Conservation (phyloP, 2,113 vertebrate genomes). For the Monopterus albus region DNA sequence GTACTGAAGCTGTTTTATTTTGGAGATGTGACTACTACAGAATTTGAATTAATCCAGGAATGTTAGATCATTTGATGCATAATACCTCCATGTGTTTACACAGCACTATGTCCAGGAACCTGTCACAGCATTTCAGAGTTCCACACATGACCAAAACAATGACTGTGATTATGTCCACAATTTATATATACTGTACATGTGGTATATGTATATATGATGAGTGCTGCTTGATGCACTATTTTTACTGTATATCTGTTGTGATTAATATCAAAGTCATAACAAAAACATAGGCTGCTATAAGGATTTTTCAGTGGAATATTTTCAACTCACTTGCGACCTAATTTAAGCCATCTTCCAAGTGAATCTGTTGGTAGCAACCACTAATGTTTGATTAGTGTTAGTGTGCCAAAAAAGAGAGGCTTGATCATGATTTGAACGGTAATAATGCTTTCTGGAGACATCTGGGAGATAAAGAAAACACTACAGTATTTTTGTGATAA, state of each 20-base stretch:
- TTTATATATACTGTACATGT: too few relatives aligned
- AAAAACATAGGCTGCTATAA: too few relatives aligned
- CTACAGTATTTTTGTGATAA: constrained; percentile 25
- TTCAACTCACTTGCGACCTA: neutral
- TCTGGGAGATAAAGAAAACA: neutral
- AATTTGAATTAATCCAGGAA: neutral
- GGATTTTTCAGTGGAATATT: neutral
- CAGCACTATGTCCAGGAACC: neutral
- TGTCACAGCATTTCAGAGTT: neutral
- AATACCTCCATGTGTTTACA: neutral
- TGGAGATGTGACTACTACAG: neutral
- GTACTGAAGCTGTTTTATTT: neutral
- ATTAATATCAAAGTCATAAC: neutral
- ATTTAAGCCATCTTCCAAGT: neutral
- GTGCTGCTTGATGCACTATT: too few relatives aligned
- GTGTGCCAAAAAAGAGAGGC: neutral
- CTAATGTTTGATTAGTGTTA: constrained; percentile 7
- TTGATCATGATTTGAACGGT: constrained; percentile 8
- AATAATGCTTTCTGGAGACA: neutral
- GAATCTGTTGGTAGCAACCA: neutral
- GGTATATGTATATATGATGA: too few relatives aligned
- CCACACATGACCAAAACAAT: too few relatives aligned
- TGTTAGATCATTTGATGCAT: too few relatives aligned
- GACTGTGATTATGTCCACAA: too few relatives aligned
- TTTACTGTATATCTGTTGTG: too few relatives aligned